Evolutionary conservation across 2,888 invertebrate genomes (phyloP).

Genomic region (Chrysopilus asiliformis): DNA sequence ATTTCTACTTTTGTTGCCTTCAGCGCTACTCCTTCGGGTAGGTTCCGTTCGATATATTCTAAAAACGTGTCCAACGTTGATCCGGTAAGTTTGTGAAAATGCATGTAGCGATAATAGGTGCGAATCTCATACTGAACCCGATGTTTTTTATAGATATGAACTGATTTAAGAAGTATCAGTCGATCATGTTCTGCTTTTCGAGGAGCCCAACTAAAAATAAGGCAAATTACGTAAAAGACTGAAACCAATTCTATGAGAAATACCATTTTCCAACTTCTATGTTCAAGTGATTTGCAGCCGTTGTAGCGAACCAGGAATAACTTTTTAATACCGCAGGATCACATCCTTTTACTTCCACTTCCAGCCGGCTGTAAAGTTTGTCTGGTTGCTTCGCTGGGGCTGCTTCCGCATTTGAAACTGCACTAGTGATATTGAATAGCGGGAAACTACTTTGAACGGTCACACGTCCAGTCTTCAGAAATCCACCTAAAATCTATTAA

Average conservation of each 20-base stretch:
- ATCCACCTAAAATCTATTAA: too few relatives aligned
- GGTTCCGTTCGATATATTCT: slow-evolving; percentile 90
- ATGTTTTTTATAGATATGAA: slow-evolving; percentile 86
- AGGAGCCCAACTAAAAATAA: slow-evolving; percentile 54
- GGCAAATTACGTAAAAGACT: slow-evolving; percentile 8
- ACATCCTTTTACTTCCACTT: slow-evolving; percentile 75
- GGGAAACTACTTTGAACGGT: too few relatives aligned
- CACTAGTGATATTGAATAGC: too few relatives aligned
- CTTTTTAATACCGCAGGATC: slow-evolving; percentile 80
- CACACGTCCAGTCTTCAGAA: too few relatives aligned
- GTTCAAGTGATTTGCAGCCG: slow-evolving; percentile 68
- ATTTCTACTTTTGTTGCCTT: slow-evolving; percentile 71
- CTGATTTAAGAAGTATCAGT: slow-evolving; percentile 71
- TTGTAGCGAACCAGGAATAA: slow-evolving; percentile 71
- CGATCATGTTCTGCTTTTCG: slow-evolving; percentile 61
- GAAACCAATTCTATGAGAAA: neutral
- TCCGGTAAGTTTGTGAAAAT: slow-evolving; percentile 75
- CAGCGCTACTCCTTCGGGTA: slow-evolving; percentile 94
- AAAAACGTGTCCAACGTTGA: slow-evolving; percentile 91
- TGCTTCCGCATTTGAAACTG: too few relatives aligned
- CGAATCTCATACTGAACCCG: slow-evolving; percentile 90
- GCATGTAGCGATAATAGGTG: slow-evolving; percentile 77
- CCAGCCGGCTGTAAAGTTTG: slow-evolving; percentile 67
- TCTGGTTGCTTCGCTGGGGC: too few relatives aligned
- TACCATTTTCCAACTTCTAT: slow-evolving; percentile 60